Percentiles rank a stretch among this genome's conserved stretches.
phyloP scores from a whole-genome alignment of 2,888 invertebrate species.

The Orthonychiurus folsomi region DNA sequence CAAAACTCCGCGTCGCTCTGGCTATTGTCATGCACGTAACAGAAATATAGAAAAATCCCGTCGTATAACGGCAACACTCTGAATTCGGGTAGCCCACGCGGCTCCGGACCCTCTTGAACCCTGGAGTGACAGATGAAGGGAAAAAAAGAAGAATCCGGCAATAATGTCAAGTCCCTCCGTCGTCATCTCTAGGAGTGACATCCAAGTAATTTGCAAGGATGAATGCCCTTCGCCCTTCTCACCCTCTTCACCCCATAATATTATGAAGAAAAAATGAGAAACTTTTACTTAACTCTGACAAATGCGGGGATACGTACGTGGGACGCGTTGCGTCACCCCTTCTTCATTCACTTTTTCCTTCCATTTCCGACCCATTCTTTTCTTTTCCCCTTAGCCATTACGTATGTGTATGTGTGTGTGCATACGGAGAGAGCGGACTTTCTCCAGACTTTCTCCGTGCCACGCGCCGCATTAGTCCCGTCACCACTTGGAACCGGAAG shows the following conservation, averaged over 20 bases:
- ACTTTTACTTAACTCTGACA: background rate
- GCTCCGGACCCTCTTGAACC: too few species aligned
- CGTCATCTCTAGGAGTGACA: background rate
- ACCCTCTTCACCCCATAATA: too few species aligned
- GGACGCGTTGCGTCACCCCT: background rate
- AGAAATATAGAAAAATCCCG: background rate
- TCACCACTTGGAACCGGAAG: too few species aligned
- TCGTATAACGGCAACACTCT: too few species aligned
- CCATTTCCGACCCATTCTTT: background rate
- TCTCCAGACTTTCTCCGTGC: too few species aligned
- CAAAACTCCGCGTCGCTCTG: too few species aligned
- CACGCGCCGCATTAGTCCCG: too few species aligned
- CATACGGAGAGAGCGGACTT: too few species aligned
- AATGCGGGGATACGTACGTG: background rate
- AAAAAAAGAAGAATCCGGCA: slow-evolving; percentile 1
- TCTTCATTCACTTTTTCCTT: background rate
- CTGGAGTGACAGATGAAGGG: background rate
- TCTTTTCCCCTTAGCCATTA: too few species aligned
- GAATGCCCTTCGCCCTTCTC: background rate
- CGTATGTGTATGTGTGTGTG: too few species aligned
- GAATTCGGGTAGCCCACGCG: too few species aligned
- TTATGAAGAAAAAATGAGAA: background rate
- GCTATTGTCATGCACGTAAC: too few species aligned
- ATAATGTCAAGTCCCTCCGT: background rate
- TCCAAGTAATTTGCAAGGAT: background rate